These are phyloP conservation scores for Falcunculus frontatus DNA, from an alignment of 2,113 vertebrate genomes.

Conservation along the genomic window DNA sequence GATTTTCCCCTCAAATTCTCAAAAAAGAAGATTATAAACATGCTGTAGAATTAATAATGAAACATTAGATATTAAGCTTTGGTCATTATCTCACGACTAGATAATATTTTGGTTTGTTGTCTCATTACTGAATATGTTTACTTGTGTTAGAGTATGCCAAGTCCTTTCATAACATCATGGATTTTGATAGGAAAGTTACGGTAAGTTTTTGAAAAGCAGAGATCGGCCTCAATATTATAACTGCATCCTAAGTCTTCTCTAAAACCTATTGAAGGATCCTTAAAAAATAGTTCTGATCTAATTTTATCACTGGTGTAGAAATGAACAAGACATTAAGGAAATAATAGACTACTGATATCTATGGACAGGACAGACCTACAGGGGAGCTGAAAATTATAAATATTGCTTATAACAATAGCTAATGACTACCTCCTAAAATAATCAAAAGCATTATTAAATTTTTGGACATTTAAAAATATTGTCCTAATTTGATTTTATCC, in stretches of 20 bases:
- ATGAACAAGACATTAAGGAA: not conserved
- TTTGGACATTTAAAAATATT: not conserved
- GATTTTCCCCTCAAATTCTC: not conserved
- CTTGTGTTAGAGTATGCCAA: not conserved
- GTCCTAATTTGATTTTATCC: not conserved
- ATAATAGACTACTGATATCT: not conserved
- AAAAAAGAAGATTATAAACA: not conserved
- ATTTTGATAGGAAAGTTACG: not conserved
- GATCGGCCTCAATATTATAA: not conserved
- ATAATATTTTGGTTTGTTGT: not conserved
- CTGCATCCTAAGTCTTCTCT: not conserved
- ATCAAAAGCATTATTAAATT: not conserved
- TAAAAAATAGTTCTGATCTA: not conserved
- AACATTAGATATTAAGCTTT: not conserved
- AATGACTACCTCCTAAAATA: not conserved
- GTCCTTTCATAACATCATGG: not conserved
- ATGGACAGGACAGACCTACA: not conserved
- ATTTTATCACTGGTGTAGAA: not conserved
- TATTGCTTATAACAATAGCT: not conserved
- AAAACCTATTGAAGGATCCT: not conserved
- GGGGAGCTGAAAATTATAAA: not conserved
- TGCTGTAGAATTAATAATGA: not conserved
- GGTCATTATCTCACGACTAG: not conserved
- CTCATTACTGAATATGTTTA: not conserved
- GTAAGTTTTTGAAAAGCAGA: not conserved